Evolutionary conservation across 2,888 invertebrate species (phyloP).

Genomic region (Trichopoda pennipes): DNA sequence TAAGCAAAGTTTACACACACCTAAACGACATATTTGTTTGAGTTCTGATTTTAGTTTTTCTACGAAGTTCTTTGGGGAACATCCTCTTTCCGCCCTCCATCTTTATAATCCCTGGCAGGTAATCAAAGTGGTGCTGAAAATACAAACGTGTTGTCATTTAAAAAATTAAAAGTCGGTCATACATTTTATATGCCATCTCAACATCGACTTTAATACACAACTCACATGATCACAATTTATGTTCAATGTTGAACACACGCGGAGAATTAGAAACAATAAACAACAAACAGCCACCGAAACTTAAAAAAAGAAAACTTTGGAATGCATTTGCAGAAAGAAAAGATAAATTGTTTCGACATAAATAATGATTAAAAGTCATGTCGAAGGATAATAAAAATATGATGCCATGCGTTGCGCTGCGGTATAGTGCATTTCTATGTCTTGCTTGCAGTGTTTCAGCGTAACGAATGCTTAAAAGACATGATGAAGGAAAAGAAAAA

Average conservation of each 20-base stretch:
- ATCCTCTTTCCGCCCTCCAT: neutral
- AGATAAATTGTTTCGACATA: slow-evolving; percentile 62
- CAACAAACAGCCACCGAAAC: neutral
- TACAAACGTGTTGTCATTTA: slow-evolving; percentile 61
- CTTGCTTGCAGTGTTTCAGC: too few relatives aligned
- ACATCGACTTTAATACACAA: neutral
- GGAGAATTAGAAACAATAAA: neutral
- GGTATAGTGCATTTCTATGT: neutral
- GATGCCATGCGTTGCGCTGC: neutral
- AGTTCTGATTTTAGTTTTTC: slow-evolving; percentile 26
- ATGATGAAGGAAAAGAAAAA: slow-evolving; percentile 25
- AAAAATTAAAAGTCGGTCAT: slow-evolving; percentile 57
- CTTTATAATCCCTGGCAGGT: neutral
- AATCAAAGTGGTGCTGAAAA: slow-evolving; percentile 45
- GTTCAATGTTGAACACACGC: slow-evolving; percentile 11
- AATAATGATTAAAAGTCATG: slow-evolving; percentile 58
- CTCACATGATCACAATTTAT: slow-evolving; percentile 35
- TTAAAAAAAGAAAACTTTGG: slow-evolving; percentile 3
- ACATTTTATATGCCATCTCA: slow-evolving; percentile 37
- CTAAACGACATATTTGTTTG: neutral
- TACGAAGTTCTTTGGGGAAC: neutral
- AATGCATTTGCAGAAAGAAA: slow-evolving; percentile 37
- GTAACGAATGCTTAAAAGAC: slow-evolving; percentile 61
- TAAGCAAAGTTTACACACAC: neutral
- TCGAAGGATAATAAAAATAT: slow-evolving; percentile 23